These are phyloP conservation scores for Ceyx melanurus DNA, from an alignment of 2,113 vertebrate genomes.

Conservation along the genomic window DNA sequence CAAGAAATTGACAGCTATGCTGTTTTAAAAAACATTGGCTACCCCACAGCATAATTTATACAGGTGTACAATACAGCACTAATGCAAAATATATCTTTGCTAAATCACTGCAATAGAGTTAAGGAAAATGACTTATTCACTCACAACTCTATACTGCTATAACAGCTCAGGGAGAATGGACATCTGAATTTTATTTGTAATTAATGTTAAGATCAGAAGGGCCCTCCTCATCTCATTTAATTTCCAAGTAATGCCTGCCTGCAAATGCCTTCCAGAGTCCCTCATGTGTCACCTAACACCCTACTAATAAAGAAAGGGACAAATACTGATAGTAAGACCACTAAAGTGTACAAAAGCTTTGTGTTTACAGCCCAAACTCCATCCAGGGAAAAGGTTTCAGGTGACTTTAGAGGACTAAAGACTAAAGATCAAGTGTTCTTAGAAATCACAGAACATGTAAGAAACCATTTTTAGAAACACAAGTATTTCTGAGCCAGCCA, in stretches of 20 bases:
- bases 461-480: neutral
- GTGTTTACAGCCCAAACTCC: neutral
- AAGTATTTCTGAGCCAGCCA: neutral
- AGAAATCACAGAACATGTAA: neutral
- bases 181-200: neutral
- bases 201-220: neutral
- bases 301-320: neutral
- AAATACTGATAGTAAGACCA: neutral
- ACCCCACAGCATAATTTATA: conserved; percentile 48
- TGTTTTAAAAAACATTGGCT: conserved; percentile 74
- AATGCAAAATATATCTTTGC: conserved; percentile 8
- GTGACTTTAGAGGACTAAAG: neutral
- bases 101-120: neutral
- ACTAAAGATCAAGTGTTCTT: neutral
- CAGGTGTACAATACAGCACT: neutral
- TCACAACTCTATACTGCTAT: neutral
- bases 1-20: conserved; percentile 35
- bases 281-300: neutral
- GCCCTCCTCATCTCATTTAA: accelerated
- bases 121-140: neutral
- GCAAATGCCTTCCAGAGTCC: neutral
- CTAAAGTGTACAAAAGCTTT: neutral
- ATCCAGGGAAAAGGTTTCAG: neutral
- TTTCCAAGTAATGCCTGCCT: neutral
- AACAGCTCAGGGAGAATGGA: neutral